Evolutionary conservation across 2,113 vertebrate genomes (phyloP).

Genomic region (Anas platyrhynchos): DNA sequence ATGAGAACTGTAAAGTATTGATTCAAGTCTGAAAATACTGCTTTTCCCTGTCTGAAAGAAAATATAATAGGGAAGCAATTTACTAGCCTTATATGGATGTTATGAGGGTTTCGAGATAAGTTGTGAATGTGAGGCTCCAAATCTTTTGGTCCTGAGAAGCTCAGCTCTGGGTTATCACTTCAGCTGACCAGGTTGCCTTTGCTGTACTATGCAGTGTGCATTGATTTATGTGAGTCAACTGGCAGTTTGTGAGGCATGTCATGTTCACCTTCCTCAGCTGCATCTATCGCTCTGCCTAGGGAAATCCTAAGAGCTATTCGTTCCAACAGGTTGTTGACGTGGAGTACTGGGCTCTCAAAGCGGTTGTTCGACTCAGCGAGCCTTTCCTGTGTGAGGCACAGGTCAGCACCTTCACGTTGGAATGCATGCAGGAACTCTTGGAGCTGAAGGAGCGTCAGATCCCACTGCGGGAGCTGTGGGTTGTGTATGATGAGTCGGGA

Average conservation of each 20-base stretch:
- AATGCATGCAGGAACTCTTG: conserved; percentile 82
- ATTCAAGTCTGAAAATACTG: neutral
- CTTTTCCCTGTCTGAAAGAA: neutral
- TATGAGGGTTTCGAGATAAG: neutral
- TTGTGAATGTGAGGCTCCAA: neutral
- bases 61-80: neutral
- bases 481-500: conserved; percentile 88
- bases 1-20: neutral
- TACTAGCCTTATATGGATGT: neutral
- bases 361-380: conserved; percentile 79
- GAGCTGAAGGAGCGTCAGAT: conserved; percentile 83
- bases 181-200: neutral
- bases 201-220: fast-evolving
- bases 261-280: neutral
- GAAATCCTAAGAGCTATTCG: neutral
- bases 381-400: conserved; percentile 84
- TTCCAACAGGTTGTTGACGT: conserved; percentile 83
- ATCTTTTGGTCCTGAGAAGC: neutral
- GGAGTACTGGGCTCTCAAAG: conserved; percentile 82
- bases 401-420: conserved; percentile 81
- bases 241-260: neutral
- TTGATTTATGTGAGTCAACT: neutral
- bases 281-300: neutral
- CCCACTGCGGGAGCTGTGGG: conserved; percentile 86
- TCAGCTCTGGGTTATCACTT: neutral